A percentile compares a stretch with the other conserved stretches of the same genome.
Evolutionary conservation across 1,140 invertebrate genomes (phyloP).

Genomic region (Atta colombica): DNA sequence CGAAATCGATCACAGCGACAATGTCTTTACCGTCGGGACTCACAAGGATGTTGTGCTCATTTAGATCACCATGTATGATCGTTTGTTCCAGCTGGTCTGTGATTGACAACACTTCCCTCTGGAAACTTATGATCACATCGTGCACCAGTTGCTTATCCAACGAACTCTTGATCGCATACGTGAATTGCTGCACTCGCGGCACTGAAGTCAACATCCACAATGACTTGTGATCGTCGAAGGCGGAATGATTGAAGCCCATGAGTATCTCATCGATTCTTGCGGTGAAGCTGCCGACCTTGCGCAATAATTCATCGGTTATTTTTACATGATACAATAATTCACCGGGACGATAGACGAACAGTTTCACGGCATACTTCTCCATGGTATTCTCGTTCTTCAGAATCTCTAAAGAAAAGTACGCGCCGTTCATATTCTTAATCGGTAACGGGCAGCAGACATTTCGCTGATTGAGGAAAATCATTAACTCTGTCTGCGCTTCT

Average conservation of each 20-base stretch:
- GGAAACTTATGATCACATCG: conserved; percentile 90
- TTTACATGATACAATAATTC: conserved; percentile 89
- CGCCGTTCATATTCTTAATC: conserved; percentile 89
- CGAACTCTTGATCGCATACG: conserved; percentile 89
- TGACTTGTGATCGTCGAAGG: conserved; percentile 88
- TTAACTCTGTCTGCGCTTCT: conserved; percentile 91
- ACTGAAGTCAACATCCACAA: conserved; percentile 92
- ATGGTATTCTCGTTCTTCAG: conserved; percentile 74
- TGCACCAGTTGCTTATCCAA: conserved; percentile 88
- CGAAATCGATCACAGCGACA: conserved; percentile 92
- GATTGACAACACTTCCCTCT: conserved; percentile 86
- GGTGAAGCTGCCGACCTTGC: conserved; percentile 90
- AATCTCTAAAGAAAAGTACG: conserved; percentile 87
- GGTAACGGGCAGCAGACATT: conserved; percentile 90
- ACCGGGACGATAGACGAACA: conserved; percentile 92
- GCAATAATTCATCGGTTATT: conserved; percentile 88
- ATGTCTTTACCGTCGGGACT: conserved; percentile 80
- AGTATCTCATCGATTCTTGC: conserved; percentile 90
- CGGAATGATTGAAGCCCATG: conserved; percentile 91
- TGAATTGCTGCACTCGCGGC: conserved; percentile 90
- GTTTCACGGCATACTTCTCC: conserved; percentile 89
- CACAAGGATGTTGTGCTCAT: conserved; percentile 95
- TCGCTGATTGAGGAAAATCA: conserved; percentile 89
- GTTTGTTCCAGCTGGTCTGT: conserved; percentile 89
- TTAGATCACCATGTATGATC: conserved; percentile 95